Evolutionary conservation across 2,888 invertebrate species (phyloP), one percentile per base, ranked within the genome.

Genomic region (Torymus aiolomorphi): DNA sequence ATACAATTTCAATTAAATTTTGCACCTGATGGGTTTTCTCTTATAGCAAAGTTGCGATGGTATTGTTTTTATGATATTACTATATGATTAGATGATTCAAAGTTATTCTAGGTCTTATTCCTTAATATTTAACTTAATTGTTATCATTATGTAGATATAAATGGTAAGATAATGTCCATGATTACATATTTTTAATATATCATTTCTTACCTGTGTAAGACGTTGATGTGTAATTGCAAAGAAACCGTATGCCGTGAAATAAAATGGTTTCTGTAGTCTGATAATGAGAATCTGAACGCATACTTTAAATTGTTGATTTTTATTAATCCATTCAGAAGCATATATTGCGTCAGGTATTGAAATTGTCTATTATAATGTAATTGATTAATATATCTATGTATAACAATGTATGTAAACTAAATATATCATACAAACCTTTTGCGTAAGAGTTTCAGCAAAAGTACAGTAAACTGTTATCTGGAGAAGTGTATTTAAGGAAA

Each of bases 381-480:
- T 56, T 56, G 14, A 2, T 5, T n/a, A 11, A 5, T 31, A 31
- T 31, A 31, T 4, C 5, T 31, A 31, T 56, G 11, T 18, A 20
- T 59, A 59, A 16, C 2, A 57, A 2, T 20, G 16, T 16, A 59
- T 59, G 14, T 20, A 18, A 16, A 16, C 11, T 2, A 18, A 2
- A 13, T 20, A 59, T 11, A 59, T 11, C 10, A 16, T 18, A 59
- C 59, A 5, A 8, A 59, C 59, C 18, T 4, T 16, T 18, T 59
- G 59, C 5, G 59, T 59, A 13, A 59, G 14, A 14, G 59, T 59
- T 59, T 59, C 59, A 8, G 59, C 59, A 14, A 59, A 59, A 2
- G 20, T 20, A 18, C 18, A 59, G 20, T 59, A 59, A 13, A 59
- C 59, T 59, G 13, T 59, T 59, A 59, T 59, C 20, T 59, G 59